Evolutionary conservation across 1,140 invertebrate genomes (phyloP), one percentile per base, ranked within the genome.

Genomic region (Zaprionus davidi): DNA sequence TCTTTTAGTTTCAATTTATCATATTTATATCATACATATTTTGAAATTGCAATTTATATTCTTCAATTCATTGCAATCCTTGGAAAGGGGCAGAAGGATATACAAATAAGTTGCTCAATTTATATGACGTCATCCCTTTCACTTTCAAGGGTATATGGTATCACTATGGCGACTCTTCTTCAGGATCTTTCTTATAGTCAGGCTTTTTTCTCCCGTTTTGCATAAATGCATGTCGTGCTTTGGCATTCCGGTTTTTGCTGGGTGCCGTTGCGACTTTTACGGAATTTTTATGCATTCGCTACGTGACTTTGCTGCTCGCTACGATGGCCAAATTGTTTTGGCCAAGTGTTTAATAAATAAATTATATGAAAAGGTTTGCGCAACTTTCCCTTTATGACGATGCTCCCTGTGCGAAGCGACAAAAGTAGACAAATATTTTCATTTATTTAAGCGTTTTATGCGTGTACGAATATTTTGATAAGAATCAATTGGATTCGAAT

Each of bases 271-370:
- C 44, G 56, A 76, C 63, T 79, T 74, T 76, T 83, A 68, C 65
- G 62, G 81, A 85, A 78, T 84, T 84, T 84, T 84, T 84, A 85
- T 85, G 82, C 82, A 84, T 84, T 84, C 65, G 46, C 74, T 81
- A 84, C 81, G 81, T 84, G 81, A 82, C 82, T 63, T 58, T 68
- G 9, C 59, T 24, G 44, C 51, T 49, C 13, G 22, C 60, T 46
- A 60, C 38, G 51, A 62, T 58, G 46, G 69, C 57, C 56, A 74
- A 78, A 74, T 81, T 74, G 60, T 71, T 73, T 71, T 65, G 81
- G 59, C 81, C 67, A 79, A 83, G 72, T 72, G 74, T 85, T 84
- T 85, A 85, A 84, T 84, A 85, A 81, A 84, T 85, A 85, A 78
- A 85, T 85, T 75, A 78, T 67, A 38, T 64, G 28, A 55, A 71